A percentile compares a stretch with the other conserved stretches of the same genome.
phyloP scores from a whole-genome alignment of 2,888 invertebrate genomes.

The Thecocarcelia acutangulata region DNA sequence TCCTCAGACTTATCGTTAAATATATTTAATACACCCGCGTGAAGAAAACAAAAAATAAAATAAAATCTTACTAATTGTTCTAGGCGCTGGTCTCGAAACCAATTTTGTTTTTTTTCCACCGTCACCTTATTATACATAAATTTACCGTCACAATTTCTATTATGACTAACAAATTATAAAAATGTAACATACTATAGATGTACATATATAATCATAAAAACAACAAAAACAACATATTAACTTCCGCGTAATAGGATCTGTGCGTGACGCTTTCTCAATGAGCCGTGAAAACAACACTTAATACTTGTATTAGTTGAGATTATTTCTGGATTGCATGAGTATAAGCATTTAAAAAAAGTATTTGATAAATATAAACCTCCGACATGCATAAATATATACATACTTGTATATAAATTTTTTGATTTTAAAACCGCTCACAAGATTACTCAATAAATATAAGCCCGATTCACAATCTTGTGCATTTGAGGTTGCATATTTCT shows the following conservation, averaged over 20 bases:
- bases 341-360: neutral
- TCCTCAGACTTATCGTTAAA: conserved; percentile 32
- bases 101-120: conserved; percentile 33
- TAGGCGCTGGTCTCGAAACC: conserved; percentile 34
- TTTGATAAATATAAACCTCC: too few relatives aligned
- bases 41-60: conserved; percentile 21
- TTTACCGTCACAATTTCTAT: conserved; percentile 58
- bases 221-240: conserved; percentile 51
- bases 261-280: conserved; percentile 69
- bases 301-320: conserved; percentile 39
- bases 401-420: too few relatives aligned
- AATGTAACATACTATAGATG: neutral
- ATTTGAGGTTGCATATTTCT: too few relatives aligned
- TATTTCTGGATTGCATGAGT: conserved; percentile 29
- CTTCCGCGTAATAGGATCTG: conserved; percentile 72
- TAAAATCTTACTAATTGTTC: conserved; percentile 51
- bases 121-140: conserved; percentile 18
- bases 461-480: too few relatives aligned
- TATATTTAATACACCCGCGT: neutral
- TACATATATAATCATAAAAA: neutral
- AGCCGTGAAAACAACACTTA: conserved; percentile 60
- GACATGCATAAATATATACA: too few relatives aligned
- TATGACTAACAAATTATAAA: conserved; percentile 21
- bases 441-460: too few relatives aligned
- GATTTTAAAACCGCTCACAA: too few relatives aligned